Base-by-base conservation (phyloP, 2,113 vertebrate genomes). In the Triplophysa siluroides region DNA sequence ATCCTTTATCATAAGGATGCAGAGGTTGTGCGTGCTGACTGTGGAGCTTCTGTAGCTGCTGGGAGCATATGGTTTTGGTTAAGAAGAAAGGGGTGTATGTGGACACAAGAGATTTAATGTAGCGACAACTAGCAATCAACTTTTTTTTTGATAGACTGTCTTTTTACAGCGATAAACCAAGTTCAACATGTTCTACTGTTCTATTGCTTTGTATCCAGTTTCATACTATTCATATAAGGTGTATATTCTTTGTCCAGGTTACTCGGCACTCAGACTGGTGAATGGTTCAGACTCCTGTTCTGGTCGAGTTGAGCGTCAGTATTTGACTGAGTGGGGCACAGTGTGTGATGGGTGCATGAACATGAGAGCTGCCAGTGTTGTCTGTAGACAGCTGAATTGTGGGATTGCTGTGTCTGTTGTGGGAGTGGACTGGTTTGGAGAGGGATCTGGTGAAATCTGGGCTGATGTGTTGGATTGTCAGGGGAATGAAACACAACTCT, bases 321-420 rank as follows among this genome's bases (percentile, higher is more conserved):
- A 16, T 8, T 0, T 21, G 12, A 38, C 2, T 13, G 0, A 14
- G 0, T 81, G 75, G 78, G 41, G 65, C 2, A 69, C 70, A 29
- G 68, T 86, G 26, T 86, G 80, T 70, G 81, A 79, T 75, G 76
- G 33, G 33, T 75, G 43, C 56, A 83, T 83, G 86, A 67, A 83
- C 60, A 67, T 79, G 58, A 66, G 33, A 66, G 79, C 72, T 65
- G 79, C 85, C 38, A 78, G 13, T 47, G 83, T 88, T 10, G 69
- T 88, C 45, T 86, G 87, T 58, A 52, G 45, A 43, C 78, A 86
- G 74, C 62, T 88, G 67, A 58, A 81, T 45, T 88, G 87, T 84
- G 87, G 87, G 24, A 45, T 43, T 29, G 80, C 82, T 50, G 78
- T 83, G 47, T 60, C 81, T 56, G 78, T 78, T 19, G 23, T 71